phyloP scores from a whole-genome alignment of 2,797 vertebrate genomes.

The Austrolebias charrua region DNA sequence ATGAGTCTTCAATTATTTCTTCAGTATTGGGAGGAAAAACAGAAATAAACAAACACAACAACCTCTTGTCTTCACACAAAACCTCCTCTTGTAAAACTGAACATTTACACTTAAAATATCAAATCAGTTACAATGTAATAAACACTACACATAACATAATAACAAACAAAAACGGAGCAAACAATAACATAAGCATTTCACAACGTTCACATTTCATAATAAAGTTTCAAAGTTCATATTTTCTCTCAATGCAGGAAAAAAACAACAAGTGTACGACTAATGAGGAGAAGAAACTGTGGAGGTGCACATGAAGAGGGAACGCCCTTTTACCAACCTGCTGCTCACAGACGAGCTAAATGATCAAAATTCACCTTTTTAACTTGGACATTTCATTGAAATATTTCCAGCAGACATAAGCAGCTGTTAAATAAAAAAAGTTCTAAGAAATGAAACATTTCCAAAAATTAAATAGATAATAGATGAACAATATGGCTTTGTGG shows the following conservation, averaged over 20 bases:
- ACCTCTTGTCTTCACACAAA: constrained; percentile 13
- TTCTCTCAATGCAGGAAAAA: constrained; percentile 40
- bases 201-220: constrained; percentile 36
- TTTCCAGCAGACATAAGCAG: not conserved
- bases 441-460: not conserved
- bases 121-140: constrained; percentile 48
- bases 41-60: constrained; percentile 26
- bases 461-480: not conserved
- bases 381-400: too few relatives aligned
- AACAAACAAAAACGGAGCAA: constrained; percentile 49
- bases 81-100: constrained; percentile 23
- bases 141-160: constrained; percentile 48
- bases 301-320: constrained; percentile 10
- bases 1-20: constrained; percentile 7
- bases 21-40: constrained; percentile 22
- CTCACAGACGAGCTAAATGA: not conserved
- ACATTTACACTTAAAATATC: constrained; percentile 60
- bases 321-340: not conserved
- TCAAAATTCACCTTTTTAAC: too few relatives aligned
- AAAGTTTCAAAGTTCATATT: constrained; percentile 27
- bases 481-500: not conserved
- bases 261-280: constrained; percentile 57
- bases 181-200: constrained; percentile 46
- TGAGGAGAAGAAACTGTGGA: constrained; percentile 67
- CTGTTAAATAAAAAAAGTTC: too few relatives aligned